These are phyloP conservation scores for Cynodonichthys magdalenae DNA, from an alignment of 2,797 vertebrate species.

Conservation along the genomic window DNA sequence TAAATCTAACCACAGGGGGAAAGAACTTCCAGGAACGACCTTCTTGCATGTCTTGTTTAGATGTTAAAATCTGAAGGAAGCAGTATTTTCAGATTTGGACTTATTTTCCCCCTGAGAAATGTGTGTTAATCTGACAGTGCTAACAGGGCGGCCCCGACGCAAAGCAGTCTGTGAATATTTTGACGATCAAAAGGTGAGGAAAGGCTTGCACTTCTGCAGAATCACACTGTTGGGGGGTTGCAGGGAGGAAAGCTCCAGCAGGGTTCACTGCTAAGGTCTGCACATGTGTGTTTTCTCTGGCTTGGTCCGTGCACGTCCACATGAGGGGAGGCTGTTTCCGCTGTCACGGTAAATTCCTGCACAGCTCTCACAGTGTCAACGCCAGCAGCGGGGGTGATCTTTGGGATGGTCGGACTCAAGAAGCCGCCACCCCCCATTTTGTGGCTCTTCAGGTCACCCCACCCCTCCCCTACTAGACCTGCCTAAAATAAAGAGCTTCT, in stretches of 20 bases:
- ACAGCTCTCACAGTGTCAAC: conserved; percentile 64
- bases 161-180: conserved; percentile 53
- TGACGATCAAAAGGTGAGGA: conserved; percentile 68
- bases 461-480: conserved; percentile 28
- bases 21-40: conserved; percentile 49
- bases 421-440: conserved; percentile 66
- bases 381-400: conserved; percentile 52
- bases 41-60: conserved; percentile 29
- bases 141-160: conserved; percentile 46
- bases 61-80: conserved; percentile 17
- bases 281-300: neutral
- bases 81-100: conserved; percentile 2
- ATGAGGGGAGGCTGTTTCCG: conserved; percentile 76
- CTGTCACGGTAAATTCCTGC: conserved; percentile 76
- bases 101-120: conserved; percentile 43
- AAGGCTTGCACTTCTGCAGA: conserved; percentile 59
- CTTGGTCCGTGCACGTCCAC: conserved; percentile 65
- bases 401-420: conserved; percentile 68
- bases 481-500: conserved; percentile 72
- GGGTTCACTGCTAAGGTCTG: conserved; percentile 72
- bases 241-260: conserved; percentile 58
- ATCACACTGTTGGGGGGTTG: conserved; percentile 66
- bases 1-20: conserved; percentile 57
- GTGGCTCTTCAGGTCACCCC: conserved; percentile 54
- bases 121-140: conserved; percentile 56